Evolutionary conservation across 2,113 vertebrate genomes (phyloP), one percentile per base, ranked within the genome.

Genomic region (Arothron firmamentum): DNA sequence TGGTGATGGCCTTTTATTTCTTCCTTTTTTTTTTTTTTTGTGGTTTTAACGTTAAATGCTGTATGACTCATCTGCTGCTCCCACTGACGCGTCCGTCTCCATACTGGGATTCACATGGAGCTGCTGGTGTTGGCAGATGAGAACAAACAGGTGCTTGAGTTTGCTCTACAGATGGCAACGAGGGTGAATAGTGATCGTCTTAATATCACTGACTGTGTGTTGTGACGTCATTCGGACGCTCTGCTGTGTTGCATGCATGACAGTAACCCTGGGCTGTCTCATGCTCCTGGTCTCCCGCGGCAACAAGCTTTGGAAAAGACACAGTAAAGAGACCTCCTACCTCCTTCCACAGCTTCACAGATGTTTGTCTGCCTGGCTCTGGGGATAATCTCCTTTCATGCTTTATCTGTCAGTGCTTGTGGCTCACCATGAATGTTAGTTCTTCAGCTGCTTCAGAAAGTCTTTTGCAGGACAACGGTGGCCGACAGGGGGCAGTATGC

Each of bases 401-500:
- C 54, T 31, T 0, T 48, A 52, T 65, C 42, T 67, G 69, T 61
- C 54, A 19, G 60, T 25, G 25, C 6, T 7, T 28, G 25, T 28
- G 25, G 25, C 20, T 45, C 15, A 48, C 25, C 12, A 8, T 55
- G 14, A 13, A 52, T 52, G 18, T 58, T n/a, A 42, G 34, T 19
- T 48, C 51, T 49, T 51, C 19, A 1, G 1, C 21, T 55, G 17
- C 62, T 61, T 52, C 65, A 65, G 52, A 18, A 18, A n/a, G 16
- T 12, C 8, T 43, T 68, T 63, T 71, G 60, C 61, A 55, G 54
- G 56, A 67, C 34, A 47, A 34, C 8, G 67, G 52, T 52, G 67
- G 64, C 86, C 86, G 84, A 81, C 38, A 88, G 86, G 76, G 74
- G 86, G 86, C 85, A 83, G 84, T 79, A 47, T 73, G 58, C 19